Evolutionary conservation across 1,140 invertebrate genomes (phyloP).

Genomic region (Steinernema khuongi): DNA sequence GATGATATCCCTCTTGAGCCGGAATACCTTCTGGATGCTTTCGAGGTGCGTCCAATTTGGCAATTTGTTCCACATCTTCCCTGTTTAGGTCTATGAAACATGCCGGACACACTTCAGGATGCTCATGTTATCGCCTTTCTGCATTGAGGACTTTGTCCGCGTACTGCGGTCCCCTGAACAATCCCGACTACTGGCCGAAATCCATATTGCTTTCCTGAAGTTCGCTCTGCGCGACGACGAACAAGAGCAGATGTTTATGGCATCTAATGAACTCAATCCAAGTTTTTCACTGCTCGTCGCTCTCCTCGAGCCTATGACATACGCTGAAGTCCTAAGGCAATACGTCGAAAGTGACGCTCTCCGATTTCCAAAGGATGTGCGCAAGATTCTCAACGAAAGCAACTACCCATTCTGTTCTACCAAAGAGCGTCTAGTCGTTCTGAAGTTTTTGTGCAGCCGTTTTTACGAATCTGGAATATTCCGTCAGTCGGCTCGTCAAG

Average conservation of each 20-base stretch:
- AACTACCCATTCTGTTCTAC: constrained; percentile 22
- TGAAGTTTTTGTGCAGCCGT: background rate
- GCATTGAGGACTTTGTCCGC: constrained; percentile 36
- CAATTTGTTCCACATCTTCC: background rate
- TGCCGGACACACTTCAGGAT: constrained; percentile 26
- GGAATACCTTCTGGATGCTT: background rate
- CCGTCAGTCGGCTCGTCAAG: background rate
- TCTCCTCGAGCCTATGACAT: constrained; percentile 31
- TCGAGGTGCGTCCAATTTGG: background rate
- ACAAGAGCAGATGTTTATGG: constrained; percentile 28
- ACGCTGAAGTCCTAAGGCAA: constrained; percentile 32
- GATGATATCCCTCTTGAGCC: background rate
- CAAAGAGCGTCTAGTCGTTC: background rate
- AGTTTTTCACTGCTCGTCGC: constrained; percentile 26
- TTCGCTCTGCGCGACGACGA: constrained; percentile 29
- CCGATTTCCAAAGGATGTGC: background rate
- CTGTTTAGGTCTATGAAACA: constrained; percentile 36
- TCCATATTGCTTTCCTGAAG: constrained; percentile 33
- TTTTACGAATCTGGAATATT: background rate
- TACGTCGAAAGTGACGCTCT: constrained; percentile 21
- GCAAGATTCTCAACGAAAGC: constrained; percentile 18
- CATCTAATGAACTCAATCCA: constrained; percentile 16
- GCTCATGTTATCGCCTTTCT: constrained; percentile 33
- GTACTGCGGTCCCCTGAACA: constrained; percentile 29
- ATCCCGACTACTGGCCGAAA: constrained; percentile 28